Percentiles rank a stretch among this genome's conserved stretches.
These are phyloP conservation scores for Rhynchophorus ferrugineus DNA, from an alignment of 1,140 invertebrate species.

Conservation along the genomic window DNA sequence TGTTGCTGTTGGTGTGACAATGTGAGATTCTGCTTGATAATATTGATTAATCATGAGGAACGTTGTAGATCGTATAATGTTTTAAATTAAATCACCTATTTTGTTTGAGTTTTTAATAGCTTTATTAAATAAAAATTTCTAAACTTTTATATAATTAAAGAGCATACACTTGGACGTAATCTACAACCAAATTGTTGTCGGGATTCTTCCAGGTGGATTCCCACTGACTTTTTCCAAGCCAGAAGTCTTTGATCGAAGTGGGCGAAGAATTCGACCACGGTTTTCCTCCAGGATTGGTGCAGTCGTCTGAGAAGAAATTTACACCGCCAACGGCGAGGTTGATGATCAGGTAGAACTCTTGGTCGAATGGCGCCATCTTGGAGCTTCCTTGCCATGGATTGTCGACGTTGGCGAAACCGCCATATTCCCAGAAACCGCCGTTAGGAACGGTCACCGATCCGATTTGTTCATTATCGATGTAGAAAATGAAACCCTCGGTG, in stretches of 20 bases:
- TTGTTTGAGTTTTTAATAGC: no score
- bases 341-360: conserved; percentile 58
- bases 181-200: conserved; percentile 49
- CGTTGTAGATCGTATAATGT: no score
- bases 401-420: conserved; percentile 14
- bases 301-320: conserved; percentile 44
- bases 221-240: conserved; percentile 42
- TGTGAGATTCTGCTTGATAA: no score
- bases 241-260: conserved; percentile 42
- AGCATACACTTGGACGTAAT: conserved; percentile 52
- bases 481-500: conserved; percentile 29
- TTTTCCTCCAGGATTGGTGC: conserved; percentile 35
- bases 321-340: conserved; percentile 43
- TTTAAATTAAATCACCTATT: no score
- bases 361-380: conserved; percentile 50
- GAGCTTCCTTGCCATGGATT: conserved; percentile 40
- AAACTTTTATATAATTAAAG: conserved; percentile 35
- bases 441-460: conserved; percentile 22
- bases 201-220: conserved; percentile 44
- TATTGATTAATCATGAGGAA: no score
- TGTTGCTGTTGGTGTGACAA: no score
- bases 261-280: conserved; percentile 43
- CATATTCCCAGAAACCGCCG: conserved; percentile 29
- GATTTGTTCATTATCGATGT: conserved; percentile 24
- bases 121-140: no score